phyloP scores from a whole-genome alignment of 2,888 invertebrate species.

The Melanargia galathea region DNA sequence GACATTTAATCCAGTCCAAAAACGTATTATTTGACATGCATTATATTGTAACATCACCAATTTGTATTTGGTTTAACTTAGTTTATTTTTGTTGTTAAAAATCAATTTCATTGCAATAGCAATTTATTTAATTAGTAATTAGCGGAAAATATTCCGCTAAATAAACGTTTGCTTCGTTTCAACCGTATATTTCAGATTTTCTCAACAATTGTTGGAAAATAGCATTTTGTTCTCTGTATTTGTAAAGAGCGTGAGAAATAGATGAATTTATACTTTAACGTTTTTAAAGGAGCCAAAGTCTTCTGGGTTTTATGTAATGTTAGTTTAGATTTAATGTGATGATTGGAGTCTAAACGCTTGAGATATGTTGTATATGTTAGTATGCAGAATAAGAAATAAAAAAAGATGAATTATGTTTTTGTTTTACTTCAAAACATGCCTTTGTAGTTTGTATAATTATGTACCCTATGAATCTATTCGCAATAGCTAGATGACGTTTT shows the following conservation, averaged over 20 bases:
- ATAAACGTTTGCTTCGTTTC: neutral
- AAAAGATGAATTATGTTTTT: slow-evolving; percentile 44
- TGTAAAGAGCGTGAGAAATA: slow-evolving; percentile 41
- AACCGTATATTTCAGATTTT: neutral
- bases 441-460: neutral
- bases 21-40: no score
- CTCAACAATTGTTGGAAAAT: neutral
- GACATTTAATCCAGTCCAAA: no score
- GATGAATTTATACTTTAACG: slow-evolving; percentile 53
- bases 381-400: slow-evolving; percentile 62
- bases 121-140: no score
- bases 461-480: no score
- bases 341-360: slow-evolving; percentile 59
- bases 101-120: neutral
- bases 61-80: neutral
- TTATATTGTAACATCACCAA: no score
- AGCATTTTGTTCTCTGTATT: slow-evolving; percentile 37
- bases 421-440: slow-evolving; percentile 26
- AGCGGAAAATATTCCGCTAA: no score
- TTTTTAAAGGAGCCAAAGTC: slow-evolving; percentile 75
- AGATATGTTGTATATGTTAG: slow-evolving; percentile 56
- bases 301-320: slow-evolving; percentile 69
- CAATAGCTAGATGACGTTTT: no score
- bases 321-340: slow-evolving; percentile 60
- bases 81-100: neutral